These are phyloP conservation scores for Toxotes chatareus DNA, from an alignment of 2,113 vertebrate genomes.

Conservation along the genomic window DNA sequence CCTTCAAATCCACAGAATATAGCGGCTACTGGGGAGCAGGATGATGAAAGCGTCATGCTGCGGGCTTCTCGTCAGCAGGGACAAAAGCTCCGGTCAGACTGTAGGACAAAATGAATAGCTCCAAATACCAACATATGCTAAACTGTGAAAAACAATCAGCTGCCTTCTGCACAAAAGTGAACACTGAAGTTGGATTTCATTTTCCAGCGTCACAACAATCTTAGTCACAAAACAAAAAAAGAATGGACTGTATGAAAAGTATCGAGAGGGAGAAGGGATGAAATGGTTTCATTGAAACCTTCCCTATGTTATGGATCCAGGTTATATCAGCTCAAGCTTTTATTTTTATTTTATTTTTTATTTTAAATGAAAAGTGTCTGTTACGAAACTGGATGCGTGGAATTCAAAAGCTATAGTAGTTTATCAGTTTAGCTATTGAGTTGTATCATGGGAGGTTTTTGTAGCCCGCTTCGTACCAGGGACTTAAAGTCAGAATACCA, in stretches of 20 bases:
- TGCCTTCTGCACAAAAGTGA: slow-evolving; percentile 15
- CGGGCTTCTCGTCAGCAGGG: slow-evolving; percentile 25
- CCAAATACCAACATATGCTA: slow-evolving; percentile 17
- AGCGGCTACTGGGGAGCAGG: not conserved
- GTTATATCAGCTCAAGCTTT: not conserved
- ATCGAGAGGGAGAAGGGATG: not conserved
- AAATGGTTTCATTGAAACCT: not conserved
- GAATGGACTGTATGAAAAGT: not conserved
- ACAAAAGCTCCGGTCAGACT: slow-evolving; percentile 25
- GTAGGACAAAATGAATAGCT: slow-evolving; percentile 5
- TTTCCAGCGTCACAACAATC: slow-evolving; percentile 13
- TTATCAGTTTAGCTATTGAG: not conserved
- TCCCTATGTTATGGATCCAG: not conserved
- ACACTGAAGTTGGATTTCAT: not conserved
- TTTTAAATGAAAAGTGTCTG: not conserved
- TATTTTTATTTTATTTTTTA: not conserved
- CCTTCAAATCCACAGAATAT: slow-evolving; percentile 2
- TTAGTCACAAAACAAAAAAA: not conserved
- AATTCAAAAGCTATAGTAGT: not conserved
- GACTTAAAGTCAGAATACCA: not conserved
- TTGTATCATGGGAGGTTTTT: not conserved
- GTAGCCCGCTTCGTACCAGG: not conserved
- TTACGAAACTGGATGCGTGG: not conserved
- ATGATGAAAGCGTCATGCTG: slow-evolving; percentile 20
- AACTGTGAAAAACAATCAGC: slow-evolving; percentile 7